phyloP scores from a whole-genome alignment of 2,888 invertebrate genomes.

The Malthinus seriepunctatus region DNA sequence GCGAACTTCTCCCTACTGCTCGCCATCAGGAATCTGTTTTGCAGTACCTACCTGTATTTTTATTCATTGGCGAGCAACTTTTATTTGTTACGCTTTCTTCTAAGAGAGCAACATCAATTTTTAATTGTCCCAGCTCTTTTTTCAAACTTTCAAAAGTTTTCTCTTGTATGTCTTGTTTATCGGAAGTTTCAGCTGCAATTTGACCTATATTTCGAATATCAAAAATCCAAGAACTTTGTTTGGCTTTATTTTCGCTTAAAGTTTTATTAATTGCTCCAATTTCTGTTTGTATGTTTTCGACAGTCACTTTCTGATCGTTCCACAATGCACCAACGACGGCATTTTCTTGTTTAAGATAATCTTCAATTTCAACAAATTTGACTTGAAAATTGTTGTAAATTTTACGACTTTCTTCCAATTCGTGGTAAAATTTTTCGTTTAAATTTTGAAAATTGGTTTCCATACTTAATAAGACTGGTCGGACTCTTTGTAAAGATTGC shows the following conservation, averaged over 20 bases:
- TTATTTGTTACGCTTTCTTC: slow-evolving; percentile 39
- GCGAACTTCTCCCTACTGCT: too few species aligned
- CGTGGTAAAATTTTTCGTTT: slow-evolving; percentile 43
- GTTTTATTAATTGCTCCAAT: slow-evolving; percentile 37
- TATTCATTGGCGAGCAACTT: slow-evolving; percentile 18
- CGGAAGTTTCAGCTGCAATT: slow-evolving; percentile 57
- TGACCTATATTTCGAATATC: slow-evolving; percentile 58
- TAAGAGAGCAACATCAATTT: slow-evolving; percentile 55
- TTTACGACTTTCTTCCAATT: slow-evolving; percentile 42
- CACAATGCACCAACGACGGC: slow-evolving; percentile 48
- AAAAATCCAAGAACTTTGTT: slow-evolving; percentile 55
- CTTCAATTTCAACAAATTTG: slow-evolving; percentile 46
- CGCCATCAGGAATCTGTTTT: too few species aligned
- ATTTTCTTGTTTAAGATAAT: slow-evolving; percentile 50
- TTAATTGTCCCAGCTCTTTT: slow-evolving; percentile 53
- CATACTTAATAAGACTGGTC: slow-evolving; percentile 39
- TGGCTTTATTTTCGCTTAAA: slow-evolving; percentile 53
- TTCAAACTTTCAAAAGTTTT: slow-evolving; percentile 52
- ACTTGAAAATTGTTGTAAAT: slow-evolving; percentile 37
- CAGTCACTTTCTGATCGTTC: slow-evolving; percentile 49
- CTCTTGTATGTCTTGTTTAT: slow-evolving; percentile 58
- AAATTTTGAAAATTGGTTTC: slow-evolving; percentile 40
- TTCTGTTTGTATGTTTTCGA: slow-evolving; percentile 42
- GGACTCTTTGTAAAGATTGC: slow-evolving; percentile 36
- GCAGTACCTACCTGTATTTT: slow-evolving; percentile 22